Evolutionary conservation across 2,113 vertebrate species (phyloP).

Genomic region (Vicugna pacos): DNA sequence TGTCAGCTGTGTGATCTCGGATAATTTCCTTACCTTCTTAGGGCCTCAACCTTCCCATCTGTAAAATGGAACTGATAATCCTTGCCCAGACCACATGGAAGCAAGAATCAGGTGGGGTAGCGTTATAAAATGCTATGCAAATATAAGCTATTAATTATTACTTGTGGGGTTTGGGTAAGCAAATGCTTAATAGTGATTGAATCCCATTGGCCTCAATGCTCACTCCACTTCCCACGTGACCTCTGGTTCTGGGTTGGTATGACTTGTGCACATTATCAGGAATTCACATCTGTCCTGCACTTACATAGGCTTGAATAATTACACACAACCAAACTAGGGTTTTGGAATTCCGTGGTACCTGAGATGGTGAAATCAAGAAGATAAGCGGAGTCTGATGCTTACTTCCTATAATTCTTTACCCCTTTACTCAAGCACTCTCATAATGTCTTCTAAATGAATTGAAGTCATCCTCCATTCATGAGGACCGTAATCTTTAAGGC

Average conservation of each 20-base stretch:
- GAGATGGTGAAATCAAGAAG: not conserved
- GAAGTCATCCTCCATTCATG: not conserved
- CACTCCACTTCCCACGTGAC: not conserved
- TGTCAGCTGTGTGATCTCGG: not conserved
- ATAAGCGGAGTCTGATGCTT: not conserved
- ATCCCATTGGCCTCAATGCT: not conserved
- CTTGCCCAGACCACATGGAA: not conserved
- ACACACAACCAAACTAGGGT: not conserved
- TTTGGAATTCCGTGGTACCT: not conserved
- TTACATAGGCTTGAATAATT: not conserved
- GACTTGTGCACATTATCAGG: not conserved
- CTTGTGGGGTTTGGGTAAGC: not conserved
- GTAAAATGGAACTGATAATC: not conserved
- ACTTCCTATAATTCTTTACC: not conserved
- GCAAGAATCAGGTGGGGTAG: not conserved
- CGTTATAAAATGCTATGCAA: not conserved
- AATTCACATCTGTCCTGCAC: not conserved
- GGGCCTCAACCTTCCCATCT: not conserved
- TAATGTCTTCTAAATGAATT: not conserved
- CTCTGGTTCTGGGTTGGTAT: not conserved
- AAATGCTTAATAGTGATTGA: not conserved
- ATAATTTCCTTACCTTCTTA: not conserved
- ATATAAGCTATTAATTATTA: not conserved
- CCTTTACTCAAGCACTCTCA: not conserved
- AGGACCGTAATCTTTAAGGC: not conserved